Evolutionary conservation across 2,888 invertebrate genomes (phyloP).

Genomic region (Rhingia rostrata): DNA sequence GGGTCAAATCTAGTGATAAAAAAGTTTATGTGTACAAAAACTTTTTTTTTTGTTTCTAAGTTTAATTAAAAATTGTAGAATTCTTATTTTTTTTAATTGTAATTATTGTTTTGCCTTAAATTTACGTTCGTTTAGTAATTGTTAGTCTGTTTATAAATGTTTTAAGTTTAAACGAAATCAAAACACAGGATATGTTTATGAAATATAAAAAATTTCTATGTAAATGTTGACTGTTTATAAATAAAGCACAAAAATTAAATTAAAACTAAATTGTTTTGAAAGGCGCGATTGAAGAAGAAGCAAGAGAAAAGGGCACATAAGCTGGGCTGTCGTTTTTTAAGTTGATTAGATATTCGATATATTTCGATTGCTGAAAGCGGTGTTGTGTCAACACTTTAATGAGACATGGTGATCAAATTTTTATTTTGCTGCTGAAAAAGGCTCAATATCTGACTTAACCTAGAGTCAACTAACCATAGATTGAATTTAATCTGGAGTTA

Average conservation of each 20-base stretch:
- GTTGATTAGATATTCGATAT: no score
- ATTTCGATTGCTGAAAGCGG: no score
- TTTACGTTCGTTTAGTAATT: conserved; percentile 35
- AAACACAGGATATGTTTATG: conserved; percentile 34
- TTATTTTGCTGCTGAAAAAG: no score
- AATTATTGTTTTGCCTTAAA: conserved; percentile 46
- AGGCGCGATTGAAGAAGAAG: no score
- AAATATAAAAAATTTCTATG: conserved; percentile 43
- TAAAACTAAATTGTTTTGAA: conserved; percentile 8
- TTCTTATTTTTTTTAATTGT: conserved; percentile 27
- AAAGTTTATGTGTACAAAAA: conserved; percentile 12
- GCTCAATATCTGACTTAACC: no score
- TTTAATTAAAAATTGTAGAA: conserved; percentile 39
- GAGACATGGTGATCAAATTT: no score
- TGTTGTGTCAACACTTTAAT: no score
- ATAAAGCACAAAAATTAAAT: conserved; percentile 41
- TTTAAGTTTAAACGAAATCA: conserved; percentile 20
- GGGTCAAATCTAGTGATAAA: conserved; percentile 53
- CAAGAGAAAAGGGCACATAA: no score
- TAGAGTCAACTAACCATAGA: no score
- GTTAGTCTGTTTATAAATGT: conserved; percentile 23
- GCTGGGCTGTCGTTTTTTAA: no score
- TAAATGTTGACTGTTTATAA: conserved; percentile 68
- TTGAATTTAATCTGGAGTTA: no score
- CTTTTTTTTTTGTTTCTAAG: conserved; percentile 21